phyloP scores from a whole-genome alignment of 2,113 vertebrate genomes.

The Tyrannus savana region DNA sequence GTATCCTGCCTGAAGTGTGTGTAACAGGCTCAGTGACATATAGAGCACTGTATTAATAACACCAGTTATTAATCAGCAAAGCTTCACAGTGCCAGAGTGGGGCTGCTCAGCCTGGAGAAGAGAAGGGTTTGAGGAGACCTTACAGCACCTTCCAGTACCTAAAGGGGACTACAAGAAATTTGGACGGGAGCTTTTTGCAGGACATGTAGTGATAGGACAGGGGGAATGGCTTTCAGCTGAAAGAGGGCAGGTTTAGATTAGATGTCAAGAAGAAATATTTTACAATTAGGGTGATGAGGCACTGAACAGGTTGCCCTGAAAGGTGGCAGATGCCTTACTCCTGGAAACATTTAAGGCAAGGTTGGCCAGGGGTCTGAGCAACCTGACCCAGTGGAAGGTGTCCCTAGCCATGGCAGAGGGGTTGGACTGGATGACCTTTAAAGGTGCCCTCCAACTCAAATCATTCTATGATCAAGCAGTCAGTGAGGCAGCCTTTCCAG shows the following conservation, averaged over 20 bases:
- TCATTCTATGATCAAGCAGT: neutral
- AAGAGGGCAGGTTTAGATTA: neutral
- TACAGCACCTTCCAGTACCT: neutral
- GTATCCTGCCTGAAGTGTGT: too few relatives aligned
- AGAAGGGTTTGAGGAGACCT: neutral
- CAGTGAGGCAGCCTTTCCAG: neutral
- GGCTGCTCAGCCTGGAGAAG: neutral
- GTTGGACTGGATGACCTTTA: neutral
- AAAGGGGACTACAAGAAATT: neutral
- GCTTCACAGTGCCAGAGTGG: neutral
- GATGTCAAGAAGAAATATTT: neutral
- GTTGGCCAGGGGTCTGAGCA: neutral
- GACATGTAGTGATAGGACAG: neutral
- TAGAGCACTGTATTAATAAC: accelerated
- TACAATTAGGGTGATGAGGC: accelerated
- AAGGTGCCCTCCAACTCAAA: neutral
- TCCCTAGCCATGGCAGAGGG: neutral
- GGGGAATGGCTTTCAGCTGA: neutral
- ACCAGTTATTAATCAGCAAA: neutral
- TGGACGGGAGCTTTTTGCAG: neutral
- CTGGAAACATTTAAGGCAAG: neutral
- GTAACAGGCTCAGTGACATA: neutral
- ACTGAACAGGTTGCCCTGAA: neutral
- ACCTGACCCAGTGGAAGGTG: neutral
- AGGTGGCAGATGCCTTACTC: neutral